phyloP scores from a whole-genome alignment of 2,113 vertebrate genomes.

The Microtus montanus region DNA sequence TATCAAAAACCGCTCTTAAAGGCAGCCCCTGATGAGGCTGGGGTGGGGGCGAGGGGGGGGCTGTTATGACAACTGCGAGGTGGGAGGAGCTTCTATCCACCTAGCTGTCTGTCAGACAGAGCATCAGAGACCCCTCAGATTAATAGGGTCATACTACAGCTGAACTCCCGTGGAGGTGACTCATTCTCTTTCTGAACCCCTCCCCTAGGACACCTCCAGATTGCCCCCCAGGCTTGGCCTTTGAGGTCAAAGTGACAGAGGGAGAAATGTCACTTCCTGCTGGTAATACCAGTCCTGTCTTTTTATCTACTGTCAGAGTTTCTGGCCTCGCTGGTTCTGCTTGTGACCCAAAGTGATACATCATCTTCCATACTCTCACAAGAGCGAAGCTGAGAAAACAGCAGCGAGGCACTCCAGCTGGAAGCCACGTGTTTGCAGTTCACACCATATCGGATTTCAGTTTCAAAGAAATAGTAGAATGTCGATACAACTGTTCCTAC shows the following conservation, averaged over 20 bases:
- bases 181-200: background rate
- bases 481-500: background rate
- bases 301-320: background rate
- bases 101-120: slow-evolving; percentile 37
- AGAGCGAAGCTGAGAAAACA: background rate
- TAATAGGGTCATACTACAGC: background rate
- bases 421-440: background rate
- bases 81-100: slow-evolving; percentile 41
- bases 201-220: background rate
- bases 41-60: background rate
- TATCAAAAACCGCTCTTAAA: slow-evolving; percentile 68
- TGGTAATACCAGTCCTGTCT: background rate
- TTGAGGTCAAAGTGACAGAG: slow-evolving; percentile 22
- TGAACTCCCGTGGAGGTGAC: background rate
- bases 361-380: background rate
- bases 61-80: slow-evolving; percentile 55
- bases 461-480: background rate
- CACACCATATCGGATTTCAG: background rate
- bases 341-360: background rate
- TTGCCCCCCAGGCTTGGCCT: background rate
- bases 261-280: slow-evolving; percentile 48
- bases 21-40: slow-evolving; percentile 45
- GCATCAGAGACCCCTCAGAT: background rate
- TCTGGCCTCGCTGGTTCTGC: background rate
- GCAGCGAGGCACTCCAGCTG: background rate